These are phyloP conservation scores for Drosophila buzzatii DNA, from an alignment of 2,888 invertebrate species.

Conservation along the genomic window DNA sequence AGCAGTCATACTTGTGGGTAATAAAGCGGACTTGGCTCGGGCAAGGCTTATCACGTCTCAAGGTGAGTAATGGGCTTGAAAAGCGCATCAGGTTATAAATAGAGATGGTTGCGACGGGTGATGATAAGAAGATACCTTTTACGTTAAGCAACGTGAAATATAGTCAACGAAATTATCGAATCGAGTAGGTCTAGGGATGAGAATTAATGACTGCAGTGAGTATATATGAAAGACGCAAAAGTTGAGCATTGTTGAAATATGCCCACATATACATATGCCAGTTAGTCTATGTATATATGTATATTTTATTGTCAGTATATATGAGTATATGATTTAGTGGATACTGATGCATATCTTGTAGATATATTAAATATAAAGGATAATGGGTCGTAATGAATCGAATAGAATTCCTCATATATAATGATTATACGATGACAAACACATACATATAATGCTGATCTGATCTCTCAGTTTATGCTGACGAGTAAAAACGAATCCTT, in stretches of 20 bases:
- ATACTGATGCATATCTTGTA: too few species aligned
- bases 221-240: not conserved
- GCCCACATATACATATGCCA: too few species aligned
- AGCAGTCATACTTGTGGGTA: slow-evolving; percentile 95
- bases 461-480: not conserved
- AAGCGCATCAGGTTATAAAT: not conserved
- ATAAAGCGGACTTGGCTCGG: slow-evolving; percentile 96
- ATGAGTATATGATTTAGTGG: too few species aligned
- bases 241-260: too few species aligned
- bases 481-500: not conserved
- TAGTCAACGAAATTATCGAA: not conserved
- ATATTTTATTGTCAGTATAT: too few species aligned
- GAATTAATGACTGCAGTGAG: not conserved
- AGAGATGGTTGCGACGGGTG: slow-evolving; percentile 20
- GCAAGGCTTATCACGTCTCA: slow-evolving; percentile 93
- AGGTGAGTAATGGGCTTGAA: slow-evolving; percentile 87
- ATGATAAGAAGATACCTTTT: not conserved
- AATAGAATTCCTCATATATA: too few species aligned
- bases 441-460: not conserved
- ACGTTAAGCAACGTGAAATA: not conserved
- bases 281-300: too few species aligned
- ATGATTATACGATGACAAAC: too few species aligned
- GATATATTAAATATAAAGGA: too few species aligned
- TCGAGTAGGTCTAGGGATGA: not conserved
- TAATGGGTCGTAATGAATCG: too few species aligned